These are phyloP conservation scores for Mus pahari DNA, from an alignment of 2,113 vertebrate species.

Conservation along the genomic window DNA sequence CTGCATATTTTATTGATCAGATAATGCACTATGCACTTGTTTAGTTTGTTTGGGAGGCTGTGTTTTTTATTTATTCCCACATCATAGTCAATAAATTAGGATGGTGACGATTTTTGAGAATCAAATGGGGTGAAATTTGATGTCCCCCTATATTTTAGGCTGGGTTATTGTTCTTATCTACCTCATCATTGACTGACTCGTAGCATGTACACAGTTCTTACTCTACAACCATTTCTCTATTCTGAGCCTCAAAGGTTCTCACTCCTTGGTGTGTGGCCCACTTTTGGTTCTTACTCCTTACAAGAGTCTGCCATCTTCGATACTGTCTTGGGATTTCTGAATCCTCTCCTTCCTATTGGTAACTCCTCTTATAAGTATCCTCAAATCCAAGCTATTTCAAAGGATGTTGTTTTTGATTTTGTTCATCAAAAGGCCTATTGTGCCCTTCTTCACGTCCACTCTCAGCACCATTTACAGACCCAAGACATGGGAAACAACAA, in stretches of 20 bases:
- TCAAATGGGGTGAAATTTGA: not conserved
- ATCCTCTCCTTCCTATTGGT: not conserved
- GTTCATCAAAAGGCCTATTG: not conserved
- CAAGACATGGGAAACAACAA: not conserved
- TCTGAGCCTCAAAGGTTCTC: not conserved
- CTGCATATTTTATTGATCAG: not conserved
- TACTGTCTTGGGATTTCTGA: not conserved
- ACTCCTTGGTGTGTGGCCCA: not conserved
- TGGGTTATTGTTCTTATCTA: not conserved
- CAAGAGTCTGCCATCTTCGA: not conserved
- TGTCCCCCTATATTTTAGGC: not conserved
- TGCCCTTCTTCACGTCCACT: rapidly evolving
- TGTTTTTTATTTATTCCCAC: not conserved
- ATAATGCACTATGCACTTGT: not conserved
- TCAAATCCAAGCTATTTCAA: not conserved
- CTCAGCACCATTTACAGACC: not conserved
- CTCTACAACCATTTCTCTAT: not conserved
- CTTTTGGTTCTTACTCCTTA: not conserved
- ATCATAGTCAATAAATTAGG: not conserved
- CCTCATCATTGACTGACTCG: not conserved
- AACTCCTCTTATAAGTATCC: not conserved
- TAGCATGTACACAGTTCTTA: not conserved
- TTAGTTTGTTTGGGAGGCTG: not conserved
- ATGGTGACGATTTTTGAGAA: not conserved
- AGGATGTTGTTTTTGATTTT: not conserved